These are phyloP conservation scores for Helogale parvula DNA, from an alignment of 2,113 vertebrate genomes.

Conservation along the genomic window DNA sequence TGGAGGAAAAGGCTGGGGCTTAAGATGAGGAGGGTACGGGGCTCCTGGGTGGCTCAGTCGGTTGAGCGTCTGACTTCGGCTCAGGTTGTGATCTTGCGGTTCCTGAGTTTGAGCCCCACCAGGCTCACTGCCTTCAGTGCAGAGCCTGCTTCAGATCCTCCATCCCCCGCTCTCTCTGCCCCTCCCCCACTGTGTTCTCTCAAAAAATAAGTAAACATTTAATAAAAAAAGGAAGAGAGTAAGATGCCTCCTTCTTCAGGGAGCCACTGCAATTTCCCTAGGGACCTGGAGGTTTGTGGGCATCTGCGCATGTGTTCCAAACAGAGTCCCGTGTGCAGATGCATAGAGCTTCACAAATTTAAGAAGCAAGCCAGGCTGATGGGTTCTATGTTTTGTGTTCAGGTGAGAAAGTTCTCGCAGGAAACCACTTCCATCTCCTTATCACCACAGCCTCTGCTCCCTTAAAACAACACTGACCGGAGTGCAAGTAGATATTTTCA, in stretches of 20 bases:
- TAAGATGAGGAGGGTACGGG: not conserved
- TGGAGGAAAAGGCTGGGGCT: not conserved
- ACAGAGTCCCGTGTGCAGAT: not conserved
- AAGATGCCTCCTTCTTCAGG: not conserved
- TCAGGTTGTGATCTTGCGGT: no score
- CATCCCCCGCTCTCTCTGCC: no score
- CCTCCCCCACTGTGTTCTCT: no score
- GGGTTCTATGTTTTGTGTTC: not conserved
- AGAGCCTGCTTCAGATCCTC: no score
- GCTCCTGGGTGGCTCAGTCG: no score
- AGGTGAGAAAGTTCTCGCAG: not conserved
- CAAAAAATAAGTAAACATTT: no score
- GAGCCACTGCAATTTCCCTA: not conserved
- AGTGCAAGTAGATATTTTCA: not conserved
- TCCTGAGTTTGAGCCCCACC: no score
- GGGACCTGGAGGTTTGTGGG: not conserved
- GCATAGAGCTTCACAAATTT: not conserved
- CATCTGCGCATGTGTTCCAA: accelerated
- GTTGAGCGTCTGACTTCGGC: no score
- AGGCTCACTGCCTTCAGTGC: no score
- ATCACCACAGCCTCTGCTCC: not conserved
- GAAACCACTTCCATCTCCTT: not conserved
- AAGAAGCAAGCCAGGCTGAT: not conserved
- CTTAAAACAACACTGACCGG: not conserved
- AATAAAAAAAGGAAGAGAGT: not conserved